Evolutionary conservation across 2,797 vertebrate genomes (phyloP).

Genomic region (Tinamus major): DNA sequence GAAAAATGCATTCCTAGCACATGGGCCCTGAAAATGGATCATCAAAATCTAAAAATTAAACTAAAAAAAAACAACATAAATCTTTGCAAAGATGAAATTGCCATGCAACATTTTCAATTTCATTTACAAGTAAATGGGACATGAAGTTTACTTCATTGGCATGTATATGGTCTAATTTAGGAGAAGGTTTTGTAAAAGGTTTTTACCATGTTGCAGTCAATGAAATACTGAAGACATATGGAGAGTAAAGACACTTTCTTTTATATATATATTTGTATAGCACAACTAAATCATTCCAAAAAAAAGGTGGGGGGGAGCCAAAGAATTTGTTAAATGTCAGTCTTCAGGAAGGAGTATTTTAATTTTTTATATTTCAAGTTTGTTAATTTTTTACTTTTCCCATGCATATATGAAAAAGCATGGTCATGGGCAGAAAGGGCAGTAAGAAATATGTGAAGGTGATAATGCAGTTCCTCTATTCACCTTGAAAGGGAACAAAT

Average conservation of each 20-base stretch:
- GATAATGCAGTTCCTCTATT: not conserved
- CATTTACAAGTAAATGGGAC: not conserved
- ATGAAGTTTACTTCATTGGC: not conserved
- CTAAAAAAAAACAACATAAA: not conserved
- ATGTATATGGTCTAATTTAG: not conserved
- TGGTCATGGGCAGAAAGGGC: not conserved
- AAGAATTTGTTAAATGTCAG: not conserved
- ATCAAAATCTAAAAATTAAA: not conserved
- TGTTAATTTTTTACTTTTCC: not conserved
- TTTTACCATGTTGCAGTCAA: conserved; percentile 1
- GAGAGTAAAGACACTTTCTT: not conserved
- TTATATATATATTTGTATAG: not conserved
- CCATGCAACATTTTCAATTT: not conserved
- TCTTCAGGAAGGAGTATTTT: not conserved
- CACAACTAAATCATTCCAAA: not conserved
- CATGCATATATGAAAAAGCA: not conserved
- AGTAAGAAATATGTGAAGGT: not conserved
- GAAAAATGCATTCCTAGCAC: not conserved
- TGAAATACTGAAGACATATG: conserved; percentile 44
- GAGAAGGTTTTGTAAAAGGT: not conserved
- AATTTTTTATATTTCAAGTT: not conserved
- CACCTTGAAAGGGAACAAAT: not conserved
- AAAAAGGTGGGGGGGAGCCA: not conserved
- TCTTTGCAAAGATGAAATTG: not conserved
- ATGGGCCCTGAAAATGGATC: not conserved